phyloP scores from a whole-genome alignment of 2,888 invertebrate genomes.

The Harpagoxenus sublaevis region DNA sequence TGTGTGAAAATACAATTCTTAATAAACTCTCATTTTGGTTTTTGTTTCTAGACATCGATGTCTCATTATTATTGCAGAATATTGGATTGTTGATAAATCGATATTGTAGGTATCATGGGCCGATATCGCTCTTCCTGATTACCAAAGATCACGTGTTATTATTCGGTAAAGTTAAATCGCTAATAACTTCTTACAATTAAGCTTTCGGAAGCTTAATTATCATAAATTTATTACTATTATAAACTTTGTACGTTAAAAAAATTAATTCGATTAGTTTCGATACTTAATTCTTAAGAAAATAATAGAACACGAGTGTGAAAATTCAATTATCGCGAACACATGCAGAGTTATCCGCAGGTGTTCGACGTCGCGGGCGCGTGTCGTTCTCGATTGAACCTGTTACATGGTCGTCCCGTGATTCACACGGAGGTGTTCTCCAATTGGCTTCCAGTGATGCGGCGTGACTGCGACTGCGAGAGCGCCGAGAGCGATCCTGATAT shows the following conservation, averaged over 20 bases:
- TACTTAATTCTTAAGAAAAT: not conserved
- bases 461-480: not conserved
- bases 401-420: not conserved
- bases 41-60: not conserved
- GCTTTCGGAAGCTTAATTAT: not conserved
- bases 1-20: not conserved
- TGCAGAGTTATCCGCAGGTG: not conserved
- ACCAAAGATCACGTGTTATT: not conserved
- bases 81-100: not conserved
- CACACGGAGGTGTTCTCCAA: conserved; percentile 1
- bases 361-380: not conserved
- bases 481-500: not conserved
- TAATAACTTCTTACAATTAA: not conserved
- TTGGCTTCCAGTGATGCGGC: not conserved
- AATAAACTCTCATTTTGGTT: not conserved
- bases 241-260: not conserved
- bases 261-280: not conserved
- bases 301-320: not conserved
- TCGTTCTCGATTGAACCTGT: conserved; percentile 11
- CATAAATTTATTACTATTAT: not conserved
- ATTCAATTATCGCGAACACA: not conserved
- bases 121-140: not conserved
- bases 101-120: too few relatives aligned
- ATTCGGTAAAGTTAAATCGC: not conserved
- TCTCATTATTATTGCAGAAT: not conserved